Conservation (phyloP, 2,888 invertebrate species). For the Physocephala rufipes region DNA sequence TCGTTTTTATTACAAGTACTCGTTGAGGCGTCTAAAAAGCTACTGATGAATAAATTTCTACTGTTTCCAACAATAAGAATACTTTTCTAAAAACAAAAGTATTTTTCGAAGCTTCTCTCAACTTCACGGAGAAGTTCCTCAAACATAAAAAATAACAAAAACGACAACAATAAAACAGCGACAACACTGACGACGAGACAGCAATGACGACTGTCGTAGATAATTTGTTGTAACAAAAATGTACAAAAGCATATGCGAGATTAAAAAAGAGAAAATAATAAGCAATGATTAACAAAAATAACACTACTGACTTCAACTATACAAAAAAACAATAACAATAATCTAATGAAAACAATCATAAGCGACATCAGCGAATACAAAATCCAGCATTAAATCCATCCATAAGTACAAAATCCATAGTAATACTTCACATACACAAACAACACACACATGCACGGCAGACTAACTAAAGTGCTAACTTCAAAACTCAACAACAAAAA, state of each 20-base stretch:
- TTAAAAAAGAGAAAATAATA: too few relatives aligned
- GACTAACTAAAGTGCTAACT: slow-evolving; percentile 41
- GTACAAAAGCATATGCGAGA: neutral
- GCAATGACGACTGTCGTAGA: neutral
- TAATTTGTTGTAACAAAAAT: neutral
- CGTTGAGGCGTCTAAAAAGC: slow-evolving; percentile 58
- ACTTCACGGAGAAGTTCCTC: slow-evolving; percentile 8
- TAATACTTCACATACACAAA: neutral
- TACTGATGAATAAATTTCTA: slow-evolving; percentile 54
- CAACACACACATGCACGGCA: too few relatives aligned
- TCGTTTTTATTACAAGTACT: slow-evolving; percentile 2
- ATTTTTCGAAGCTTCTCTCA: slow-evolving; percentile 39
- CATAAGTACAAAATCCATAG: neutral
- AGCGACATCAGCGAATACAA: slow-evolving; percentile 28
- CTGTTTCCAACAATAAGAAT: slow-evolving; percentile 54
- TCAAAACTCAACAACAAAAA: slow-evolving; percentile 35
- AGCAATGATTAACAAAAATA: slow-evolving; percentile 27
- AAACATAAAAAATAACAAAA: slow-evolving; percentile 26
- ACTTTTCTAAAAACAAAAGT: slow-evolving; percentile 48
- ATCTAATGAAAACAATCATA: slow-evolving; percentile 39
- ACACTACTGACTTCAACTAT: slow-evolving; percentile 14
- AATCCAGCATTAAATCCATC: slow-evolving; percentile 14
- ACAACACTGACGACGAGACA: slow-evolving; percentile 1
- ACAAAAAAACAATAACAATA: slow-evolving; percentile 19
- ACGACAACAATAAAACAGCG: slow-evolving; percentile 32